Percentiles rank a stretch among this genome's conserved stretches.
Evolutionary conservation across 2,797 vertebrate species (phyloP).

Genomic region (Parauchenoglanis punctatus): DNA sequence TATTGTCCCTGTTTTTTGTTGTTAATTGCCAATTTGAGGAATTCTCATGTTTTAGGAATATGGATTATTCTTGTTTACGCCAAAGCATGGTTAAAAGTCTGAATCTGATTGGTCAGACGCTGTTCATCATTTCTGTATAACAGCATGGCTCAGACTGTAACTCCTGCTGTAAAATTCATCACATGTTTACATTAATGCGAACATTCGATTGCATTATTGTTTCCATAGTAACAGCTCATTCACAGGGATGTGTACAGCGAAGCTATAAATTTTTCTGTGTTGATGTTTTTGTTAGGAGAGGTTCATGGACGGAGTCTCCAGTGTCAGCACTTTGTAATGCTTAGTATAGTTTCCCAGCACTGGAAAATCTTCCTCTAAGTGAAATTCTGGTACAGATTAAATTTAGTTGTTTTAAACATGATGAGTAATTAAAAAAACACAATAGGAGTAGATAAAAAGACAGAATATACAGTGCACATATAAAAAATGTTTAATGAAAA

Average conservation of each 20-base stretch:
- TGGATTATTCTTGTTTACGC: background rate
- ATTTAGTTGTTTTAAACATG: background rate
- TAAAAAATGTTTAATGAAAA: background rate
- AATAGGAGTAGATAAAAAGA: no score
- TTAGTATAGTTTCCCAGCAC: no score
- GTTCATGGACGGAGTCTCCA: slow-evolving; percentile 2
- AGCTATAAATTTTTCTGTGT: background rate
- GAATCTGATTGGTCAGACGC: background rate
- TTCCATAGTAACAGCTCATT: background rate
- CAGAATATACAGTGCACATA: no score
- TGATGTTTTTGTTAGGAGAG: background rate
- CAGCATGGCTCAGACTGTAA: background rate
- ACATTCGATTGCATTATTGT: background rate
- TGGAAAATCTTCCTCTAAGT: background rate
- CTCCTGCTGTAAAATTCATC: background rate
- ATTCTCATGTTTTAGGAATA: background rate
- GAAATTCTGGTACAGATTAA: background rate
- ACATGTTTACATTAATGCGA: background rate
- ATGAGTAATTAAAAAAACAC: background rate
- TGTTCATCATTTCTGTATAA: background rate
- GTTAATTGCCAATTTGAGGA: no score
- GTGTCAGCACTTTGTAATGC: background rate
- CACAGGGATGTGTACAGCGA: background rate
- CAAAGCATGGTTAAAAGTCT: background rate
- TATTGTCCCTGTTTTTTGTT: background rate